Conservation (phyloP, 2,797 vertebrate species). For the Menidia menidia region DNA sequence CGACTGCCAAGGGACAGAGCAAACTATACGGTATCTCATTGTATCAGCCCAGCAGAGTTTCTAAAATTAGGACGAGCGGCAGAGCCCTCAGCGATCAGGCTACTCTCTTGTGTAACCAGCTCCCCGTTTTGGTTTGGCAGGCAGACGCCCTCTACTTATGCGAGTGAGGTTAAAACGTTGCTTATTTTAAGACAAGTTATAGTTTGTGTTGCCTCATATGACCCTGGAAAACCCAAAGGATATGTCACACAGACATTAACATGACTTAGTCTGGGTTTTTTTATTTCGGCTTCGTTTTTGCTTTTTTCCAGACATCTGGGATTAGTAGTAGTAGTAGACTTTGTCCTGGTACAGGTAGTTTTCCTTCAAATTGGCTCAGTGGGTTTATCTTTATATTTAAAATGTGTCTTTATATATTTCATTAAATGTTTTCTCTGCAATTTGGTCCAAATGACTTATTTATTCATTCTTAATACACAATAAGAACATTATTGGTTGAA, state of each 20-base stretch:
- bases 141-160: neutral
- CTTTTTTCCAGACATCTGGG: too few species aligned
- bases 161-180: neutral
- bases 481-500: too few species aligned
- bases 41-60: neutral
- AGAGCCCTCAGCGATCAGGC: slow-evolving; percentile 3
- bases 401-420: too few species aligned
- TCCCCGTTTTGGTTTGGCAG: neutral
- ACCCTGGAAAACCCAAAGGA: neutral
- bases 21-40: neutral
- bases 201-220: neutral
- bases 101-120: neutral
- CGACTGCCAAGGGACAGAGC: neutral
- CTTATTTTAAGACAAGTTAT: neutral
- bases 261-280: too few species aligned
- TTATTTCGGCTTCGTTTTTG: neutral
- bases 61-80: neutral
- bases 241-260: too few species aligned
- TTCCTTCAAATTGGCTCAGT: too few species aligned
- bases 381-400: too few species aligned
- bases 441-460: too few species aligned
- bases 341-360: too few species aligned
- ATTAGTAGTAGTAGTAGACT: too few species aligned
- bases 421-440: too few species aligned
- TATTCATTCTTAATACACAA: too few species aligned